Percentiles rank a stretch among this genome's conserved stretches.
Evolutionary conservation across 2,888 invertebrate species (phyloP).

Genomic region (Lordiphosa andalusiaca): DNA sequence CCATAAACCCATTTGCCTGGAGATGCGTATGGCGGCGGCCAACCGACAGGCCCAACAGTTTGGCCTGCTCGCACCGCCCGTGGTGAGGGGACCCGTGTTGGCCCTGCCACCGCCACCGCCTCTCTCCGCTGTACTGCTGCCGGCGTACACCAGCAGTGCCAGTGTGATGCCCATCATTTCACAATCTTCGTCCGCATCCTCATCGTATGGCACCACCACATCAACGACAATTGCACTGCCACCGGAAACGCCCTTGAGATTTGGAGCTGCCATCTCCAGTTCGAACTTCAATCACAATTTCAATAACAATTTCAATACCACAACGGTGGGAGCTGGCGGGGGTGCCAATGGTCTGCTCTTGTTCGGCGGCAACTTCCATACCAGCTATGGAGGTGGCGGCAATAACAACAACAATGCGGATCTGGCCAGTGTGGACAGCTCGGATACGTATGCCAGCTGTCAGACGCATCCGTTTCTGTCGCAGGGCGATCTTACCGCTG

Average conservation of each 20-base stretch:
- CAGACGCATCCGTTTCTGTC: constrained; percentile 97
- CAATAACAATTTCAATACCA: constrained; percentile 78
- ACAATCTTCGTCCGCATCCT: constrained; percentile 76
- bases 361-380: constrained; percentile 42
- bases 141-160: constrained; percentile 44
- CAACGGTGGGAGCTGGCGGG: constrained; percentile 56
- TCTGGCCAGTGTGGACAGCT: constrained; percentile 86
- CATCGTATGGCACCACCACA: constrained; percentile 79
- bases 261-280: constrained; percentile 68
- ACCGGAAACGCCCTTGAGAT: constrained; percentile 76
- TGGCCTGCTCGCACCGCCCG: constrained; percentile 58
- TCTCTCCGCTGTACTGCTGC: constrained; percentile 34
- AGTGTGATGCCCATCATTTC: constrained; percentile 69
- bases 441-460: constrained; percentile 97
- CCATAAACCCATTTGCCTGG: constrained; percentile 90
- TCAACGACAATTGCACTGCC: constrained; percentile 79
- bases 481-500: constrained; percentile 87
- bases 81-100: constrained; percentile 7
- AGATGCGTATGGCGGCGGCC: constrained; percentile 83
- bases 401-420: constrained; percentile 81
- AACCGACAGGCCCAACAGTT: constrained; percentile 61
- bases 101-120: constrained; percentile 35
- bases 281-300: constrained; percentile 78
- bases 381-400: constrained; percentile 72
- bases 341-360: constrained; percentile 50